Evolutionary conservation across 1,140 invertebrate genomes (phyloP).

Genomic region (Formica selysi): DNA sequence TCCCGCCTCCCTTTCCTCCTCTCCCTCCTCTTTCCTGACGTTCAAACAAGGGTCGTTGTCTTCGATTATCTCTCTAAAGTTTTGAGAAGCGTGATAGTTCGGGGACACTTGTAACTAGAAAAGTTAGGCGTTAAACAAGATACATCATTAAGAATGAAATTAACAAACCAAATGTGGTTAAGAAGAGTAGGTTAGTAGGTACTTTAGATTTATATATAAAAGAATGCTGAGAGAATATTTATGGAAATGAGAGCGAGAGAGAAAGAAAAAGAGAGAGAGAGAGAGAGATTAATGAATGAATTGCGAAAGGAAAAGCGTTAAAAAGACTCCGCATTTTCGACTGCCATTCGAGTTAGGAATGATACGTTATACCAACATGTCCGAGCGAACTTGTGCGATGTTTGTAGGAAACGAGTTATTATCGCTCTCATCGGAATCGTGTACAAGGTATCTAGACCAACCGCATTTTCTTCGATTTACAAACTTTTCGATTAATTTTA

Average conservation of each 20-base stretch:
- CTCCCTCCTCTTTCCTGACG: not conserved
- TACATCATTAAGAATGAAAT: constrained; percentile 38
- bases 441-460: constrained; percentile 20
- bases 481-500: not conserved
- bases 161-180: constrained; percentile 63
- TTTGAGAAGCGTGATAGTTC: not conserved
- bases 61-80: not conserved
- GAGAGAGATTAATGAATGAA: constrained; percentile 62
- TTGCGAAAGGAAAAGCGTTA: constrained; percentile 28
- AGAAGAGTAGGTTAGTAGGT: constrained; percentile 66
- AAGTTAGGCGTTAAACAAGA: constrained; percentile 67
- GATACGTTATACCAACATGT: constrained; percentile 65
- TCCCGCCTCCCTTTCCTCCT: no score
- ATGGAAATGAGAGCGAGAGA: constrained; percentile 45
- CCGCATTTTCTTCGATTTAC: not conserved
- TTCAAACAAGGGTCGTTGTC: not conserved
- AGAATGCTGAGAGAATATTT: constrained; percentile 61
- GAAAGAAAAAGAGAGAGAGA: constrained; percentile 2
- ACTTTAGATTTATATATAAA: constrained; percentile 81
- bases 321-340: constrained; percentile 68
- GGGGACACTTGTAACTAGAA: constrained; percentile 64
- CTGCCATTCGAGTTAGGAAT: constrained; percentile 73
- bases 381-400: constrained; percentile 78
- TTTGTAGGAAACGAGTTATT: constrained; percentile 70
- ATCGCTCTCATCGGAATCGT: constrained; percentile 36